These are phyloP conservation scores for Pocillopora meandrina DNA, from an alignment of 92 coral and sea anemone species.

Conservation along the genomic window DNA sequence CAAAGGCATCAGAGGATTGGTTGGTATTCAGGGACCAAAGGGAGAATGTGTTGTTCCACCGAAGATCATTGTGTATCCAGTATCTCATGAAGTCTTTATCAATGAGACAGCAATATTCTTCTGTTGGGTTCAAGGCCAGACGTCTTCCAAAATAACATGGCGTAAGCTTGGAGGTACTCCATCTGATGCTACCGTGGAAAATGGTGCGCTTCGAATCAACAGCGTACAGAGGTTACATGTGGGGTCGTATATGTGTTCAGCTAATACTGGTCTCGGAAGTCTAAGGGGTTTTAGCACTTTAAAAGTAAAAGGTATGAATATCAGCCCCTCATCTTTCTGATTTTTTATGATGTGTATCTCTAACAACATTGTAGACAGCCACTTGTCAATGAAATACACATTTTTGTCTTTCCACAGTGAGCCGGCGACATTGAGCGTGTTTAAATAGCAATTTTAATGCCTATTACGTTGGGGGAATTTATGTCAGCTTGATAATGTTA, in stretches of 20 bases:
- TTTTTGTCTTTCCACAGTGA: too few species aligned
- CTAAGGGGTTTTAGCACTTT: background rate
- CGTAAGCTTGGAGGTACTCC: background rate
- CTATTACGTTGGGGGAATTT: too few species aligned
- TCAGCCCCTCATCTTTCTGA: background rate
- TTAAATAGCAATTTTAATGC: too few species aligned
- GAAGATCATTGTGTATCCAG: conserved; percentile 10
- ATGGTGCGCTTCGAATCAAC: too few species aligned
- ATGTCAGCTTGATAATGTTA: too few species aligned
- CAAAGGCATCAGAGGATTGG: conserved; percentile 11
- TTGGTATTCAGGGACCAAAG: conserved; percentile 26
- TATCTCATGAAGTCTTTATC: background rate
- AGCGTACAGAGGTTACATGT: background rate
- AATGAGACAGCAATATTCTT: background rate
- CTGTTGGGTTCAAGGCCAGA: conserved; percentile 21
- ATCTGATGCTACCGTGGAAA: too few species aligned
- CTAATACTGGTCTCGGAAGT: background rate
- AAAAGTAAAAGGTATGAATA: conserved; percentile 12
- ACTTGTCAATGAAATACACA: too few species aligned
- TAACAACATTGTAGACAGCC: too few species aligned
- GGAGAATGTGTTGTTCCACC: conserved; percentile 22
- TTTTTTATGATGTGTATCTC: too few species aligned
- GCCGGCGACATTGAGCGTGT: too few species aligned
- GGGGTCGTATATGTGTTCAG: conserved; percentile 28
- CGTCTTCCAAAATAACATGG: background rate